Conservation (phyloP, 2,888 invertebrate genomes). For the Drosophila mimetica region DNA sequence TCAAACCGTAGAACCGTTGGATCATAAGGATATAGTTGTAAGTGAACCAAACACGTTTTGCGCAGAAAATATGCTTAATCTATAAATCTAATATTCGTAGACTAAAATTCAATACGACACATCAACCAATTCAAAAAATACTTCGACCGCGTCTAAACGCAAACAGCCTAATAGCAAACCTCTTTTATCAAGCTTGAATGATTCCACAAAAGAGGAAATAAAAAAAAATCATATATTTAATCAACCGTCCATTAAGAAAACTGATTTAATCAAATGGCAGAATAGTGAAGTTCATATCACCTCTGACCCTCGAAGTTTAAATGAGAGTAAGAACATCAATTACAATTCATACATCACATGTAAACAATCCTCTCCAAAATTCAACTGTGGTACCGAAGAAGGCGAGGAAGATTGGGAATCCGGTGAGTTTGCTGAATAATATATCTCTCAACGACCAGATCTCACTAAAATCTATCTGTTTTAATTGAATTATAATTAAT, state of each 20-base stretch:
- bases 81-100: constrained; percentile 48
- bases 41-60: constrained; percentile 40
- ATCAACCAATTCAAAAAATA: constrained; percentile 68
- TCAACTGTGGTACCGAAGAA: constrained; percentile 61
- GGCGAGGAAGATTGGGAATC: constrained; percentile 85
- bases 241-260: constrained; percentile 67
- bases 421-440: constrained; percentile 82
- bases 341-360: constrained; percentile 78
- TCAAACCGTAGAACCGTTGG: constrained; percentile 59
- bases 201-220: constrained; percentile 63
- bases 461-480: constrained; percentile 21
- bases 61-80: constrained; percentile 35
- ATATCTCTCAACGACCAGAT: constrained; percentile 62
- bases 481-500: neutral
- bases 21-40: constrained; percentile 67
- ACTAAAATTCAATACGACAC: constrained; percentile 72
- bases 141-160: constrained; percentile 69
- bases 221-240: constrained; percentile 69
- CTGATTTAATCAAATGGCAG: constrained; percentile 62
- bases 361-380: constrained; percentile 67
- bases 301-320: constrained; percentile 67
- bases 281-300: constrained; percentile 62
- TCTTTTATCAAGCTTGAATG: constrained; percentile 57
- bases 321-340: constrained; percentile 66
- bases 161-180: constrained; percentile 67